Conservation (phyloP, 2,888 invertebrate genomes). For the Tiphia femorata region DNA sequence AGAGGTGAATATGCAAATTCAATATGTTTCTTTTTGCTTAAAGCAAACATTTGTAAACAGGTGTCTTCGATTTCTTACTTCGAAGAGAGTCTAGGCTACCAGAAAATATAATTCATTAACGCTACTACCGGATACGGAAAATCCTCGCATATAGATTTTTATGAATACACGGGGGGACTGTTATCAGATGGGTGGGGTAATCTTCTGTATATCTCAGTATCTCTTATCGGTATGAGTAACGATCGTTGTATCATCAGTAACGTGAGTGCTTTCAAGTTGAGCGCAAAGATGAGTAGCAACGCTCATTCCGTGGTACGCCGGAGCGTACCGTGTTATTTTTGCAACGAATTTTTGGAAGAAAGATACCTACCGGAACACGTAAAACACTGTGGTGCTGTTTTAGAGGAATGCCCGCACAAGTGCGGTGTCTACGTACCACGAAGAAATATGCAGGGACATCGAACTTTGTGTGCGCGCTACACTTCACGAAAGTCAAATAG, state of each 20-base stretch:
- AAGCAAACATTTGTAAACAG: background rate
- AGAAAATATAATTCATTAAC: background rate
- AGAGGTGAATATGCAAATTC: conserved; percentile 77
- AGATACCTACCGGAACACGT: conserved; percentile 72
- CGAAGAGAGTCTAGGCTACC: background rate
- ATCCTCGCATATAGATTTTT: background rate
- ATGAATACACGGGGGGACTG: background rate
- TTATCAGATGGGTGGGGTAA: conserved; percentile 28
- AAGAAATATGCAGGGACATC: conserved; percentile 74
- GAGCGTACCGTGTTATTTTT: conserved; percentile 60
- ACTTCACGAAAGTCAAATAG: conserved; percentile 28
- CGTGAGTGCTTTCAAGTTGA: background rate
- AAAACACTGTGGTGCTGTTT: conserved; percentile 78
- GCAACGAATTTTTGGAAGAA: conserved; percentile 54
- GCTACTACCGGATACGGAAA: background rate
- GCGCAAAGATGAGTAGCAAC: conserved; percentile 42
- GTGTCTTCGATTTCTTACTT: background rate
- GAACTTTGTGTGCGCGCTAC: conserved; percentile 57
- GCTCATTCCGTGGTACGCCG: conserved; percentile 34
- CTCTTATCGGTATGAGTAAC: conserved; percentile 32
- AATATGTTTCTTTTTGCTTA: conserved; percentile 1
- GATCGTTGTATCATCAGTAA: conserved; percentile 22
- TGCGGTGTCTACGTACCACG: conserved; percentile 81
- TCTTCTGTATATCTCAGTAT: conserved; percentile 33
- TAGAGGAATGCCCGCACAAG: conserved; percentile 79